Conservation (phyloP, 1,140 invertebrate species). For the Brachionus calyciflorus region DNA sequence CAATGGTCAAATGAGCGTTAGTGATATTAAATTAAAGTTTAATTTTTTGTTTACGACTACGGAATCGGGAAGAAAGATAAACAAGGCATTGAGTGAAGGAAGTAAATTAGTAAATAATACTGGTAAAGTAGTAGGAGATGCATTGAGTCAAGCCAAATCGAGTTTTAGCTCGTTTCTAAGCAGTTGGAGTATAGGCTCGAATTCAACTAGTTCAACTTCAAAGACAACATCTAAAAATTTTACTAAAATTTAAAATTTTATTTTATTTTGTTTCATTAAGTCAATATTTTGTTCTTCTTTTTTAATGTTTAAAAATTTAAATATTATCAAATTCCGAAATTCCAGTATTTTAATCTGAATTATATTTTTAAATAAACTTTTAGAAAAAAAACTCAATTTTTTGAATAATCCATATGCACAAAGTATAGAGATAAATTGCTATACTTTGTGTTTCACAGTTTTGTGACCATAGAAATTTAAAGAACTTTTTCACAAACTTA, state of each 20-base stretch:
- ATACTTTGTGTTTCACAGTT: no score
- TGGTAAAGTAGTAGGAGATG: slow-evolving; percentile 63
- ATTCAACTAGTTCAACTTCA: background rate
- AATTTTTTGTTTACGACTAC: slow-evolving; percentile 63
- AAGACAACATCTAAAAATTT: slow-evolving; percentile 24
- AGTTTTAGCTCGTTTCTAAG: slow-evolving; percentile 47
- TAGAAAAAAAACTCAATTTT: no score
- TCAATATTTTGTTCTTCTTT: no score
- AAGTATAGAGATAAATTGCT: no score
- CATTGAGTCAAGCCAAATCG: slow-evolving; percentile 46
- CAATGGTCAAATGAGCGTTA: slow-evolving; percentile 82
- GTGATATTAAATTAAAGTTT: slow-evolving; percentile 86
- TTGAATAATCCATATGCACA: no score
- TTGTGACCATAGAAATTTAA: no score
- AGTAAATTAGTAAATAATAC: slow-evolving; percentile 85
- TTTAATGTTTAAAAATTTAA: no score
- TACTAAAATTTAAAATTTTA: background rate
- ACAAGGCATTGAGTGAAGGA: slow-evolving; percentile 83
- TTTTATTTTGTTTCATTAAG: no score
- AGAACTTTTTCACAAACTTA: no score
- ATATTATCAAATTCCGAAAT: no score
- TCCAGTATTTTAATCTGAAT: no score
- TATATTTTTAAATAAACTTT: no score
- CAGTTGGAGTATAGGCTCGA: slow-evolving; percentile 12
- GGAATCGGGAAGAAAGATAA: slow-evolving; percentile 84